Base-by-base conservation (phyloP, 2,113 vertebrate species). In the Sinocyclocheilus grahami region DNA sequence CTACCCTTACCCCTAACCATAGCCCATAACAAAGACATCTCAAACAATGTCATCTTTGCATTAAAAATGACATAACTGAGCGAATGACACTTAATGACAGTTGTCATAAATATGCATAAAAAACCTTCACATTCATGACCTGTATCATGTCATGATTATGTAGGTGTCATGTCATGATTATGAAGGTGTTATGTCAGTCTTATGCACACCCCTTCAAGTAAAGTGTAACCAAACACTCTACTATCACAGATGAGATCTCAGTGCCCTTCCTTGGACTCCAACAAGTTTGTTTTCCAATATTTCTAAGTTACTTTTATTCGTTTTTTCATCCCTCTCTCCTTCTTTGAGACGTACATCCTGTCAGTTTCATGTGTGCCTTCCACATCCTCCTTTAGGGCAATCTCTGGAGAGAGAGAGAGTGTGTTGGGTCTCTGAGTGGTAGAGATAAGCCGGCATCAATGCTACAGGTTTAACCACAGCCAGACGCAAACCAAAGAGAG, bases 401-500 rank as follows among this genome's bases (percentile, higher is more conserved):
- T 87, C 88, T 81, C 87, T 62, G 80, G 74, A 76, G n/a, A 75
- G 72, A 75, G 88, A 88, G 63, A 65, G 79, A 0, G 55, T 46
- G 69, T 46, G 48, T 27, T 3, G 22, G 63, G 78, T 82, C 86
- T 78, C 88, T 90, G 89, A 87, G 85, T 69, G 58, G 48, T 37
- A 62, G 78, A 75, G 89, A 91, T 91, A 89, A 91, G 89, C 33
- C 82, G 46, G 53, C 84, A 53, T 86, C 85, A 86, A 65, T 86
- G 82, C 82, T 82, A 60, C 82, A 78, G 84, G 78, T 87, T 86
- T 87, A 78, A 78, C 81, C 37, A 74, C 58, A 86, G 83, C 67
- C 48, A 72, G 27, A 55, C 33, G 14, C 77, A 0, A 83, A 74
- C 11, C 37, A 62, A 20, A 63, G 24, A 42, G 42, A 77, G n/a